phyloP scores from a whole-genome alignment of 2,113 vertebrate genomes.

The Gnathonemus longibarbis region DNA sequence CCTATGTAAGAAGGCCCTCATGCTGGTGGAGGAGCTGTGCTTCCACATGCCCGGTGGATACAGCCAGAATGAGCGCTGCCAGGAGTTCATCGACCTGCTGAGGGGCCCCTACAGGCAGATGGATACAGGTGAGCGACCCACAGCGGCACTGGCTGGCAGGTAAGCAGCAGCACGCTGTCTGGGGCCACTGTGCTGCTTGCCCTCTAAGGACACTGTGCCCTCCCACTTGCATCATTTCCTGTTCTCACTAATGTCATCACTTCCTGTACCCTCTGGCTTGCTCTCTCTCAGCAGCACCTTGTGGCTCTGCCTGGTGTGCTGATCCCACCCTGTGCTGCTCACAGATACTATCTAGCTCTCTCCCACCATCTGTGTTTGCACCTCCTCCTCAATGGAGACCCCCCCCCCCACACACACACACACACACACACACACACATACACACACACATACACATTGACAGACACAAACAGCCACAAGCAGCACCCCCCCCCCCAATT shows the following conservation, averaged over 20 bases:
- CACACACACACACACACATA: not conserved
- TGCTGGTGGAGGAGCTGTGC: conserved; percentile 79
- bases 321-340: not conserved
- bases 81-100: conserved; percentile 74
- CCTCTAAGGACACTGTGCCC: not conserved
- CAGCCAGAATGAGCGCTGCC: conserved; percentile 73
- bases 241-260: not conserved
- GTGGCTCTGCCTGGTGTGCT: not conserved
- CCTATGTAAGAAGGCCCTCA: conserved; percentile 75
- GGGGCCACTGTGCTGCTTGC: not conserved
- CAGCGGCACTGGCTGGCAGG: not conserved
- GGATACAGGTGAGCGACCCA: conserved; percentile 63
- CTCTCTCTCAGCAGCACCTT: conserved; percentile 26
- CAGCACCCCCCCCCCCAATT: conserved; percentile 45
- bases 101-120: conserved; percentile 62
- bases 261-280: conserved; percentile 29
- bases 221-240: not conserved
- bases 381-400: conserved; percentile 37
- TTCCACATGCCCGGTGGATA: conserved; percentile 59
- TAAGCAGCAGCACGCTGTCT: not conserved
- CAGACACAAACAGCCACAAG: not conserved
- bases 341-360: not conserved
- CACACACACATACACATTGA: not conserved
- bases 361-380: conserved; percentile 18
- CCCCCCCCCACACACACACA: not conserved